These are phyloP conservation scores for Carcharodon carcharias DNA, from an alignment of 2,797 vertebrate genomes.

Conservation along the genomic window DNA sequence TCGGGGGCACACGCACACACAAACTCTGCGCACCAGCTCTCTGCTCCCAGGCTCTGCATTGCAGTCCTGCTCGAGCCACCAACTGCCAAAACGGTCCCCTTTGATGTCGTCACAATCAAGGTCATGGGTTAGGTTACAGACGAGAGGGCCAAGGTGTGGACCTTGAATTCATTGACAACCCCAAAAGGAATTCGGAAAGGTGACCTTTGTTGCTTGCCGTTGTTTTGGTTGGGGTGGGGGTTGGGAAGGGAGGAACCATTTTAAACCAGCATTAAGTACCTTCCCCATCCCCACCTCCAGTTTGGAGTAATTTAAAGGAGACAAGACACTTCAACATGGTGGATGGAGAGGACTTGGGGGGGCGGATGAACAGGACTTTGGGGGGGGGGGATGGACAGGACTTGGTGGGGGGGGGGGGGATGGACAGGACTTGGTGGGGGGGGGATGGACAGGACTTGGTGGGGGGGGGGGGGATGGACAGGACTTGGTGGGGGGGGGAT, in stretches of 20 bases:
- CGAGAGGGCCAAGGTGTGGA: neutral
- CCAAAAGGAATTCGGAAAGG: neutral
- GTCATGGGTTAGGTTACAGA: neutral
- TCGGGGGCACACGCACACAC: neutral
- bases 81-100: neutral
- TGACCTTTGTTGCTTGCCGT: neutral
- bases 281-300: neutral
- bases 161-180: neutral
- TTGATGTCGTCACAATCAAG: constrained; percentile 13
- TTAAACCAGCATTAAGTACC: neutral
- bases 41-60: constrained; percentile 9
- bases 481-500: no score
- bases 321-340: neutral
- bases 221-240: neutral
- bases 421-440: no score
- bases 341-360: neutral
- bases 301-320: neutral
- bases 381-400: no score
- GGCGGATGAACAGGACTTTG: no score
- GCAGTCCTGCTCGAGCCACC: neutral
- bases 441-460: no score
- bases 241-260: no score
- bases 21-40: constrained; percentile 14
- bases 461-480: no score
- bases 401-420: no score